Evolutionary conservation across 2,888 invertebrate genomes (phyloP).

Genomic region (Rhamnusium bicolor): DNA sequence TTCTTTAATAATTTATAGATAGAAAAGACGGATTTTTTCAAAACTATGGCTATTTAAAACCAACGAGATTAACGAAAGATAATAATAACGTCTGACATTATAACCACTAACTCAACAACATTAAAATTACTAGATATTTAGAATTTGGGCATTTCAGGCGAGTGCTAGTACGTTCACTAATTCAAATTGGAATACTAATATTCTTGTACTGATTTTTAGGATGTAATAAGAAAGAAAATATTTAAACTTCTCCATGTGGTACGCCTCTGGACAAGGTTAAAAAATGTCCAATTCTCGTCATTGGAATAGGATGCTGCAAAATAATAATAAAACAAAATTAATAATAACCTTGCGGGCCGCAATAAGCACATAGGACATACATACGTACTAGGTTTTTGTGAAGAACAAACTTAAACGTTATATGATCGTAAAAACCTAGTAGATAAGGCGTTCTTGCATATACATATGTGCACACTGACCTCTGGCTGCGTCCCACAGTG

Average conservation of each 20-base stretch:
- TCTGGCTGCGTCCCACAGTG: conserved; percentile 32
- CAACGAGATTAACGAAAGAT: too few relatives aligned
- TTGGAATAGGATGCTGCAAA: neutral
- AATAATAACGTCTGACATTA: too few relatives aligned
- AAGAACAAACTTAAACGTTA: neutral
- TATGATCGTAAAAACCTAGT: neutral
- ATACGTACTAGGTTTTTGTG: neutral
- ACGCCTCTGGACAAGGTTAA: neutral
- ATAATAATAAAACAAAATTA: neutral
- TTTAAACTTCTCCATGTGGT: neutral
- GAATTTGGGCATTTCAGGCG: too few relatives aligned
- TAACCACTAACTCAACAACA: too few relatives aligned
- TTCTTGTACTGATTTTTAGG: too few relatives aligned
- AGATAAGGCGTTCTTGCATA: neutral
- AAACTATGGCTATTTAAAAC: too few relatives aligned
- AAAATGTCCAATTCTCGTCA: neutral
- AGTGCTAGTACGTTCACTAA: too few relatives aligned
- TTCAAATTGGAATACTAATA: too few relatives aligned
- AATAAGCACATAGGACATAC: neutral
- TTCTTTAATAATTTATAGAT: too few relatives aligned
- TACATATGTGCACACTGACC: conserved; percentile 23
- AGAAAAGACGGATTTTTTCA: too few relatives aligned
- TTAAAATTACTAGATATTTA: too few relatives aligned
- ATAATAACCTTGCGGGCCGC: neutral
- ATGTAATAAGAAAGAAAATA: too few relatives aligned